Conservation (phyloP, 2,888 invertebrate species). For the Camptogramma bilineatum region DNA sequence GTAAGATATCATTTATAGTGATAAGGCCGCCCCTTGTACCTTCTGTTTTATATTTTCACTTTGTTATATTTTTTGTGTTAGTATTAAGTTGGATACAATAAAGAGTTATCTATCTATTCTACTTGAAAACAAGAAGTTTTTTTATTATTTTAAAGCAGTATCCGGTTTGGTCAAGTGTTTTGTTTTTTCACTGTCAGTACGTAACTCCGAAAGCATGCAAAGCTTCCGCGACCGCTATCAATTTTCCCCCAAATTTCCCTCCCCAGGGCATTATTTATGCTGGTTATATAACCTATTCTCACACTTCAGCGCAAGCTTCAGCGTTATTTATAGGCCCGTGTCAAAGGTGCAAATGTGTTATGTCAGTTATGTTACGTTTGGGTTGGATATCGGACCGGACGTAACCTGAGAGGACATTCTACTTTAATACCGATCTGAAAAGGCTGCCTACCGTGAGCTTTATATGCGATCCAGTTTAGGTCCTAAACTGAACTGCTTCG, state of each 20-base stretch:
- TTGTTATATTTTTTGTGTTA: too few relatives aligned
- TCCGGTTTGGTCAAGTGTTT: slow-evolving; percentile 19
- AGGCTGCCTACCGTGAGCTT: too few relatives aligned
- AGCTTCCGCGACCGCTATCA: slow-evolving; percentile 59
- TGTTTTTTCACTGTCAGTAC: neutral
- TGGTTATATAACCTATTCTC: slow-evolving; percentile 62
- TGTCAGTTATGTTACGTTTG: slow-evolving; percentile 48
- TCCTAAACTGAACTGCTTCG: too few relatives aligned
- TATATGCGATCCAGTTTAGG: too few relatives aligned
- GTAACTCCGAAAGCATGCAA: slow-evolving; percentile 57
- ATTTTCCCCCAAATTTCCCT: slow-evolving; percentile 58
- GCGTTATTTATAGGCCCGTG: slow-evolving; percentile 57
- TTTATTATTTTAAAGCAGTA: too few relatives aligned
- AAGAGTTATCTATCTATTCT: too few relatives aligned
- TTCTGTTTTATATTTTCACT: too few relatives aligned
- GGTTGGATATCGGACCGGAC: slow-evolving; percentile 12
- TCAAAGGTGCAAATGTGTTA: slow-evolving; percentile 58
- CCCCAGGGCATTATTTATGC: slow-evolving; percentile 55
- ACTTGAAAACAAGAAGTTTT: too few relatives aligned
- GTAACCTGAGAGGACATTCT: neutral
- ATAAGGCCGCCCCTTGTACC: too few relatives aligned
- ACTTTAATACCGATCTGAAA: neutral
- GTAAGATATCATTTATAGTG: too few relatives aligned
- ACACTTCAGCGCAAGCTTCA: slow-evolving; percentile 62
- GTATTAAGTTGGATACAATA: too few relatives aligned